Conservation (phyloP, 2,888 invertebrate species). For the Acholoe squamosa region DNA sequence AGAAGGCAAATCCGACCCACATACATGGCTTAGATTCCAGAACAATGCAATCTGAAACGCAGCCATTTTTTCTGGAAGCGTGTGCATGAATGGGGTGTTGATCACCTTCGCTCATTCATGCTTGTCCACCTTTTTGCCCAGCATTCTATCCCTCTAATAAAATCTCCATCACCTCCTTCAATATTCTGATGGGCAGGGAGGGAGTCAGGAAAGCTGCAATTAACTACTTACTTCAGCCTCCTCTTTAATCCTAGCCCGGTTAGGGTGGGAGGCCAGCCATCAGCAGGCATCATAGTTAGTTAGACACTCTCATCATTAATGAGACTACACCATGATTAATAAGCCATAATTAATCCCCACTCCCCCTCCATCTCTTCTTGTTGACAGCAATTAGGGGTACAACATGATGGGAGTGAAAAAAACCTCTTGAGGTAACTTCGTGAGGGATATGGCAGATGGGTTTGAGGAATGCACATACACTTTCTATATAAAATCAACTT, state of each 20-base stretch:
- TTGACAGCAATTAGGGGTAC: conserved; percentile 12
- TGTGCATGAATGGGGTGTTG: too few relatives aligned
- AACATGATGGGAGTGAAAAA: neutral
- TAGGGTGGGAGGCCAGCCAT: neutral
- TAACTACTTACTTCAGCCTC: neutral
- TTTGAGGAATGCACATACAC: too few relatives aligned
- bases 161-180: neutral
- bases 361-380: neutral
- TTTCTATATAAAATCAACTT: too few relatives aligned
- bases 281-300: neutral
- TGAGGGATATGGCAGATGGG: neutral
- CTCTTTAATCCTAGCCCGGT: neutral
- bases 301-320: neutral
- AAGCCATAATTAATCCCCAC: neutral
- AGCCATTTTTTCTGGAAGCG: too few relatives aligned
- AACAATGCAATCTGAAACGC: too few relatives aligned
- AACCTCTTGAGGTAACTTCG: neutral
- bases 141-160: neutral
- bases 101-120: neutral
- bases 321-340: neutral
- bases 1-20: too few relatives aligned
- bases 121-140: neutral
- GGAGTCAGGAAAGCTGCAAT: conserved; percentile 4
- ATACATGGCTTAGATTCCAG: too few relatives aligned
- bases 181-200: neutral